phyloP scores from a whole-genome alignment of 2,113 vertebrate genomes.

The Channa maculata region DNA sequence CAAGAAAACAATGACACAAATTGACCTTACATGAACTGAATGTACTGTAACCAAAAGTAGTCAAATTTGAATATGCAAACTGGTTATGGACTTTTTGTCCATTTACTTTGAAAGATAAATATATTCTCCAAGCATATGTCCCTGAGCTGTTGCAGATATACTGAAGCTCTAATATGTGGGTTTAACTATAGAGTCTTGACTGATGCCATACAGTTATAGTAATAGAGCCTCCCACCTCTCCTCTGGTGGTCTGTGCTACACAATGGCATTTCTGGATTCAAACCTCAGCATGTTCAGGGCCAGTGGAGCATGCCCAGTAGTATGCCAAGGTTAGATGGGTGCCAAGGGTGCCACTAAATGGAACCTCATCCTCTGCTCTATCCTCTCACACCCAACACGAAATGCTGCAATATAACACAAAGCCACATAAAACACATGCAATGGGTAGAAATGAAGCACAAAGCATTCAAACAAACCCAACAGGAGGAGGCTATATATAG shows the following conservation, averaged over 20 bases:
- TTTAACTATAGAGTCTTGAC: constrained; percentile 46
- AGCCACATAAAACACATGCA: constrained; percentile 43
- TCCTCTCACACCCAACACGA: constrained; percentile 61
- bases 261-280: constrained; percentile 81
- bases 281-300: constrained; percentile 82
- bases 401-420: constrained; percentile 61
- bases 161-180: constrained; percentile 46
- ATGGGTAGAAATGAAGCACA: constrained; percentile 16
- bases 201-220: constrained; percentile 65
- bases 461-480: constrained; percentile 30
- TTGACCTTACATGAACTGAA: constrained; percentile 65
- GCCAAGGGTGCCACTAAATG: constrained; percentile 81
- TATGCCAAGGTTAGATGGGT: constrained; percentile 82
- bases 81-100: constrained; percentile 14
- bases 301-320: constrained; percentile 78
- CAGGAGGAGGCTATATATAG: not conserved
- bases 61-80: constrained; percentile 11
- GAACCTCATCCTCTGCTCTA: constrained; percentile 72
- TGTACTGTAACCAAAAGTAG: constrained; percentile 33
- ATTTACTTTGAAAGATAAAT: constrained; percentile 24
- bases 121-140: constrained; percentile 32
- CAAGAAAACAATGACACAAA: constrained; percentile 66
- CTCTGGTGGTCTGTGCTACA: constrained; percentile 75
- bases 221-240: constrained; percentile 65
- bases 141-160: constrained; percentile 12